phyloP scores from a whole-genome alignment of 2,113 vertebrate species.

The Ammodytes marinus region DNA sequence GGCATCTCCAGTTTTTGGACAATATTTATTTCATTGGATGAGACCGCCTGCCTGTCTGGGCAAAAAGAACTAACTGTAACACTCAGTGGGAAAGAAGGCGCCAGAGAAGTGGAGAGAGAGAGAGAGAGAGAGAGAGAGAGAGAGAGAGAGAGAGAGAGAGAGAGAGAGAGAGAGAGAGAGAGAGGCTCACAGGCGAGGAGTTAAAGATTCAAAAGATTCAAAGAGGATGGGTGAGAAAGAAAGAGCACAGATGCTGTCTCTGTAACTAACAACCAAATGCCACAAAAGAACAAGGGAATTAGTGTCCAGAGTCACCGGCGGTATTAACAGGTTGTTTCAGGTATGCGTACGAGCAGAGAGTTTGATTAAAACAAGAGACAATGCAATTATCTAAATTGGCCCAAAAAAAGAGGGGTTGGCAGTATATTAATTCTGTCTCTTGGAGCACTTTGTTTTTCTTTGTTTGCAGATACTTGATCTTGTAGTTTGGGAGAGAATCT shows the following conservation, averaged over 20 bases:
- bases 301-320: slow-evolving; percentile 53
- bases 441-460: neutral
- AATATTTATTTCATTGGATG: slow-evolving; percentile 16
- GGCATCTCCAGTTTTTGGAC: slow-evolving; percentile 54
- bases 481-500: neutral
- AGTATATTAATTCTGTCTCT: slow-evolving; percentile 12
- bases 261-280: slow-evolving; percentile 48
- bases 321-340: slow-evolving; percentile 45
- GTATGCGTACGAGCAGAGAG: slow-evolving; percentile 13
- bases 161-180: slow-evolving; percentile 32
- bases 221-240: slow-evolving; percentile 42
- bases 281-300: slow-evolving; percentile 59
- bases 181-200: slow-evolving; percentile 30
- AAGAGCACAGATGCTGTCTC: slow-evolving; percentile 57
- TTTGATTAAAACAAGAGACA: slow-evolving; percentile 37
- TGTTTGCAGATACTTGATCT: neutral
- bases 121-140: neutral
- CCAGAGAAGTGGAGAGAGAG: slow-evolving; percentile 45
- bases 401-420: neutral
- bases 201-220: slow-evolving; percentile 46
- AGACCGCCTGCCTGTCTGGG: slow-evolving; percentile 60
- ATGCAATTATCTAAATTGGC: slow-evolving; percentile 43
- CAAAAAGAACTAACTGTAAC: slow-evolving; percentile 57
- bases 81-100: slow-evolving; percentile 50
- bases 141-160: slow-evolving; percentile 18